These are phyloP conservation scores for Mimumesa dahlbomi DNA, from an alignment of 2,888 invertebrate genomes.

Conservation along the genomic window DNA sequence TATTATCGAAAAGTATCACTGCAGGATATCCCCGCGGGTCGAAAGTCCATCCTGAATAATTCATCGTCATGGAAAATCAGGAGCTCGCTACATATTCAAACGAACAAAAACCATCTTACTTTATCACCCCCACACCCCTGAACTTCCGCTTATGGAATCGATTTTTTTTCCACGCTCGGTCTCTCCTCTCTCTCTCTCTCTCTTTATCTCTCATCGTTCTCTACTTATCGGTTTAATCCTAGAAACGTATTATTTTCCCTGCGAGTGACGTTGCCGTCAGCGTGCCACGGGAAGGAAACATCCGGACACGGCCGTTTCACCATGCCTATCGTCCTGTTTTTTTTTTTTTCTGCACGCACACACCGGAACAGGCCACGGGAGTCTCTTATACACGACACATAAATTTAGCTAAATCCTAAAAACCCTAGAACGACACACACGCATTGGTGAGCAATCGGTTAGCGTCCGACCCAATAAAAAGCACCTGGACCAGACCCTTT, in stretches of 20 bases:
- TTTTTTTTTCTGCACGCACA: conserved; percentile 13
- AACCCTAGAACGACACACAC: conserved; percentile 33
- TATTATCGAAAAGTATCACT: conserved; percentile 5
- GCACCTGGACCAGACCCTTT: conserved; percentile 15
- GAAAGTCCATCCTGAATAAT: conserved; percentile 31
- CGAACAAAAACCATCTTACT: conserved; percentile 1
- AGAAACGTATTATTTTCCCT: background rate
- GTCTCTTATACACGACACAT: conserved; percentile 36
- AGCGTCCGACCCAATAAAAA: conserved; percentile 3
- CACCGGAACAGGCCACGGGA: conserved; percentile 19
- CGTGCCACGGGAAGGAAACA: background rate
- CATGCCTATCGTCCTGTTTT: no score
- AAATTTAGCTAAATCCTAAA: conserved; percentile 36
- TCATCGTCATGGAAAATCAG: conserved; percentile 14
- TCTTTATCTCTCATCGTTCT: no score
- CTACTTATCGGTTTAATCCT: background rate
- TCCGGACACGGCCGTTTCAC: no score
- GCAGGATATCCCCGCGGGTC: background rate
- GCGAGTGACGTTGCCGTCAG: background rate
- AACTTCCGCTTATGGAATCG: background rate
- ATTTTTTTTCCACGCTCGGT: conserved; percentile 17
- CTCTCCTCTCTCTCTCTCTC: no score
- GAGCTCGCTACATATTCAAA: conserved; percentile 17
- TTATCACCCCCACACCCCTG: background rate
- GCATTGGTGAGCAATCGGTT: conserved; percentile 24